Conservation (phyloP, 1,140 invertebrate species). For the Grapholita molesta region DNA sequence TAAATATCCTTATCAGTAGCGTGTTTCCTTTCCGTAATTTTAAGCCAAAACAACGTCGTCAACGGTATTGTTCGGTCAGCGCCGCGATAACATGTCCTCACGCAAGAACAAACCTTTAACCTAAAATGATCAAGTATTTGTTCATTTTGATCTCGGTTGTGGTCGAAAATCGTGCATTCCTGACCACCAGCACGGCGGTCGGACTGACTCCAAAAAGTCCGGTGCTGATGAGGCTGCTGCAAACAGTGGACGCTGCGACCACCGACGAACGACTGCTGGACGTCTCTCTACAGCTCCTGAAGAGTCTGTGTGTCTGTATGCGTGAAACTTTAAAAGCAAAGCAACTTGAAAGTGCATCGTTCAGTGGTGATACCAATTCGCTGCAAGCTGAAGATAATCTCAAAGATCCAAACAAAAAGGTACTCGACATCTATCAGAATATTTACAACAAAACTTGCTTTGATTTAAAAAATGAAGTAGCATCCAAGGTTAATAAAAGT, state of each 20-base stretch:
- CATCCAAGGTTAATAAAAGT: conserved; percentile 23
- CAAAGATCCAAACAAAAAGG: conserved; percentile 22
- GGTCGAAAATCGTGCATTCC: background rate
- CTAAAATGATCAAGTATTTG: conserved; percentile 6
- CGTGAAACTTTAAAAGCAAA: conserved; percentile 38
- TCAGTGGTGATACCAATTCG: conserved; percentile 28
- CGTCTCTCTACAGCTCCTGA: conserved; percentile 49
- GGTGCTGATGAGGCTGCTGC: conserved; percentile 43
- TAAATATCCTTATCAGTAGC: background rate
- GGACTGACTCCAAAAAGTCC: conserved; percentile 32
- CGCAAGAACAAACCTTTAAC: background rate
- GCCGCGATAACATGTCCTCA: background rate
- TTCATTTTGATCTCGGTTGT: background rate
- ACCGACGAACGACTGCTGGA: conserved; percentile 48
- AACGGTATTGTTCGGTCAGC: conserved; percentile 8
- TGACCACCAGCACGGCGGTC: background rate
- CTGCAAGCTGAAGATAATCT: conserved; percentile 17
- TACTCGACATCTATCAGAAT: conserved; percentile 42
- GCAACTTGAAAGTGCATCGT: conserved; percentile 23
- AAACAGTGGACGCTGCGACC: conserved; percentile 45
- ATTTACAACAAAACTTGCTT: conserved; percentile 57
- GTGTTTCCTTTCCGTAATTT: background rate
- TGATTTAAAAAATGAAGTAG: conserved; percentile 33
- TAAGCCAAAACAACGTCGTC: background rate
- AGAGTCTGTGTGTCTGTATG: conserved; percentile 59